Evolutionary conservation across 2,888 invertebrate genomes (phyloP).

Genomic region (Timema podura): DNA sequence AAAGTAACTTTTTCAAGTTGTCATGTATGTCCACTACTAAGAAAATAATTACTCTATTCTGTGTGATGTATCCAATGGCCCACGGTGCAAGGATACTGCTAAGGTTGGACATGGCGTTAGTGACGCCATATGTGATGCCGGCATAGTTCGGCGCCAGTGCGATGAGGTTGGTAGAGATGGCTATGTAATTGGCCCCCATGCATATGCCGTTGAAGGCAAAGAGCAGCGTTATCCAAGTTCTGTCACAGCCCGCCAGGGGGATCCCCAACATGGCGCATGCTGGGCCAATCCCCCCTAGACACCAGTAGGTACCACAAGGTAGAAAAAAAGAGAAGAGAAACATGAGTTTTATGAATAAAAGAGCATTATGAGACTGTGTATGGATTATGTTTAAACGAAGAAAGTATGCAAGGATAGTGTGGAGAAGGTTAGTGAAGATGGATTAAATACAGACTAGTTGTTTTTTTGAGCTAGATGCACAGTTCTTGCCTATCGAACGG

Average conservation of each 20-base stretch:
- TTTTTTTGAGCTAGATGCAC: no score
- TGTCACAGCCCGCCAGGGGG: background rate
- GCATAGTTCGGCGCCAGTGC: constrained; percentile 42
- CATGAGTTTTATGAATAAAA: no score
- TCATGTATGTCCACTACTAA: no score
- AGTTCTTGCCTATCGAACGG: no score
- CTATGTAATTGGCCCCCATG: constrained; percentile 28
- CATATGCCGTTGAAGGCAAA: constrained; percentile 19
- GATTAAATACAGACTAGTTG: no score
- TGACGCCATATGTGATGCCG: constrained; percentile 41
- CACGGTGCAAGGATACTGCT: constrained; percentile 40
- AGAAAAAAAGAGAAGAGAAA: no score
- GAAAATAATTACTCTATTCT: constrained; percentile 16
- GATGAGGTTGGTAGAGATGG: constrained; percentile 40
- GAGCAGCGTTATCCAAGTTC: constrained; percentile 17
- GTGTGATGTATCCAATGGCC: constrained; percentile 37
- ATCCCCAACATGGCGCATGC: background rate
- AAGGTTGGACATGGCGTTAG: constrained; percentile 40
- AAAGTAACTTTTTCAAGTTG: no score
- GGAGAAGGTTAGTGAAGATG: no score
- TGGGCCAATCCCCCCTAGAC: background rate
- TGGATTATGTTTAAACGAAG: no score
- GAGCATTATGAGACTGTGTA: no score
- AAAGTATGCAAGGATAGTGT: no score
- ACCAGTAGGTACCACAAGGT: no score